Evolutionary conservation across 1,140 invertebrate genomes (phyloP), one percentile per base, ranked within the genome.

Genomic region (Halictus rubicundus): DNA sequence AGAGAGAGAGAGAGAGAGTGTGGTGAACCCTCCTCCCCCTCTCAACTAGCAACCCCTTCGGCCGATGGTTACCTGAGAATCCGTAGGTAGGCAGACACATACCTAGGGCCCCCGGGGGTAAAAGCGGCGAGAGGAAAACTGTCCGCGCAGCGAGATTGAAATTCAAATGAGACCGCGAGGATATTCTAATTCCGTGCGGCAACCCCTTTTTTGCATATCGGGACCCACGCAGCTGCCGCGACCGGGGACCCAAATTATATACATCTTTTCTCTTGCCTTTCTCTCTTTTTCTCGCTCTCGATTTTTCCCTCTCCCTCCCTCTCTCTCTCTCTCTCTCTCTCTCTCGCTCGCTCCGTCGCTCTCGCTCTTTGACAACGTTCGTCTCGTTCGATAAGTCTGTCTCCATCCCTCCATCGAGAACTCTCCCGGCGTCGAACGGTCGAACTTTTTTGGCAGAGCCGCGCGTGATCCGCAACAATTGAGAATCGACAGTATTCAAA

Each of bases 141-240:
- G 78, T 83, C 87, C 81, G 68, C 54, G 21, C 19, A 84, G 82
- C 83, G 83, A 92, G 88, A 90, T 91, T 90, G 89, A 93, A 93
- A 93, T 93, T 93, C 92, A 93, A 93, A 93, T 93, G 92, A 93
- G 92, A 93, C 92, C 92, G 88, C 92, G 92, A 93, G 91, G 91
- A 92, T 93, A 92, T 93, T 93, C 90, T 92, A 92, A 93, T 93
- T 93, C 90, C 88, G 86, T 85, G 89, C 89, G 80, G 82, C 89
- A 89, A 91, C 90, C 91, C 91, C 92, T 92, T 86, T 87, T 93
- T 93, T 92, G 91, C 89, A 92, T 92, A 92, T 91, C 87, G 84
- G 86, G 90, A 85, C 91, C 84, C 85, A 87, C 85, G 84, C 84
- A 87, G 85, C 85, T 86, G 81, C 78, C 86, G 72, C 60, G 27